Evolutionary conservation across 1,140 invertebrate genomes (phyloP), one percentile per base, ranked within the genome.

Genomic region (Caenorhabditis tropicalis): DNA sequence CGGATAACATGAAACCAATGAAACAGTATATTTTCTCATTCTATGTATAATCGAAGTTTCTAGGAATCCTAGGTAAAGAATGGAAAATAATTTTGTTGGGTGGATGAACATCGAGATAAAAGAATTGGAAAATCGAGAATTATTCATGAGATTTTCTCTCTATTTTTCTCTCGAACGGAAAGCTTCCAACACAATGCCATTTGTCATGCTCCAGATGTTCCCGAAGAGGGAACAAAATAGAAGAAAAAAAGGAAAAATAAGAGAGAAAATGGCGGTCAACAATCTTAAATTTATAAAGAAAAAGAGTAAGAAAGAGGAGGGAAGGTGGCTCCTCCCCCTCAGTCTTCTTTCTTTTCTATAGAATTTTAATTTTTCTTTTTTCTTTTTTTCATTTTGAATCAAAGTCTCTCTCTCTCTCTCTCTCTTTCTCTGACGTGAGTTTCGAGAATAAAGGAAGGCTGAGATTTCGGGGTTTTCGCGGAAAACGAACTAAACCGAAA

Each of bases 171-270:
- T 24, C 60, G 60, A 39, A 70, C 60, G 33, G 60, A 70, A 70
- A 36, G 60, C 60, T 70, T 70, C 33, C 33, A 70, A 16, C 60
- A 70, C 60, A 70, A 70, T 70, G 60, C 19, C 60, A 70, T 70
- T 70, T 70, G 29, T 70, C 60, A 39, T 70, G 60, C 31, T 70
- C 60, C 60, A 70, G 60, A 70, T 70, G 60, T 70, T 70, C 60
- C 29, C 60, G 60, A 31, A 58, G 53, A 58, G 15, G 21, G 53
- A 1, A 9, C 27, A 31, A 58, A 58, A 58, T 29, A 58, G 24
- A n/a, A 29, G n/a, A n/a, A n/a, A n/a, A n/a, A n/a, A n/a, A n/a
- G n/a, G 24, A 31, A 58, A 58, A 31, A 58, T 58, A 58, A 58
- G 53, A 58, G 21, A 58, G 24, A 58, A 58, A 19, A n/a, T 15